A percentile compares a stretch with the other conserved stretches of the same genome.
Conservation (phyloP, 2,888 invertebrate species). For the Cantharis nigra region DNA sequence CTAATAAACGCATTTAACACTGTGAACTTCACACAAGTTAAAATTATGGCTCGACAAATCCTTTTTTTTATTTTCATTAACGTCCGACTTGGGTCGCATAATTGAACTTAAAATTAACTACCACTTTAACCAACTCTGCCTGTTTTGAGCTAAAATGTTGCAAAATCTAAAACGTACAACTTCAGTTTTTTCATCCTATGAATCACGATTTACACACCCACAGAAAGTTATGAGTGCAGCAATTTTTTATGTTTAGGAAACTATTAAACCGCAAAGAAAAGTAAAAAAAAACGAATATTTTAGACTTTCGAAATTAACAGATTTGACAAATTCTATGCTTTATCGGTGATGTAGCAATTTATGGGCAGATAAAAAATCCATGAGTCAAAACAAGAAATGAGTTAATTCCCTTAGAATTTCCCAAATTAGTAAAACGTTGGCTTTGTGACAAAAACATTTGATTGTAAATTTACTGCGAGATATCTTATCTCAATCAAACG, state of each 20-base stretch:
- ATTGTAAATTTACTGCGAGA: background rate
- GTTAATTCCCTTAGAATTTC: background rate
- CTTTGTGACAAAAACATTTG: background rate
- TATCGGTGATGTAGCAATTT: background rate
- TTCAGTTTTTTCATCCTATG: background rate
- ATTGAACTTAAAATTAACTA: background rate
- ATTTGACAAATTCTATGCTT: background rate
- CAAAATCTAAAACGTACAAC: background rate
- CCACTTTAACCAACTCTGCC: background rate
- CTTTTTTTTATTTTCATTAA: background rate
- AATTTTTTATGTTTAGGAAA: background rate
- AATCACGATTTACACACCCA: background rate
- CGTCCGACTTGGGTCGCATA: background rate
- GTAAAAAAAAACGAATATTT: background rate
- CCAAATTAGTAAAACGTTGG: background rate
- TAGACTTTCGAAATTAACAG: background rate
- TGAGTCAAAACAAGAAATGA: background rate
- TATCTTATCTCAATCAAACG: background rate
- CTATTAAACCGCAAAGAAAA: too few relatives aligned
- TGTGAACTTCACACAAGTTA: constrained; percentile 15
- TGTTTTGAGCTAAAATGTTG: background rate
- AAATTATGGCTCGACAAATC: constrained; percentile 1
- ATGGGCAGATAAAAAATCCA: background rate
- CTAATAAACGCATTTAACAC: constrained; percentile 32
- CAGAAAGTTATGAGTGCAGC: background rate